These are phyloP conservation scores for Oplegnathus fasciatus DNA, from an alignment of 2,113 vertebrate species.

Conservation along the genomic window DNA sequence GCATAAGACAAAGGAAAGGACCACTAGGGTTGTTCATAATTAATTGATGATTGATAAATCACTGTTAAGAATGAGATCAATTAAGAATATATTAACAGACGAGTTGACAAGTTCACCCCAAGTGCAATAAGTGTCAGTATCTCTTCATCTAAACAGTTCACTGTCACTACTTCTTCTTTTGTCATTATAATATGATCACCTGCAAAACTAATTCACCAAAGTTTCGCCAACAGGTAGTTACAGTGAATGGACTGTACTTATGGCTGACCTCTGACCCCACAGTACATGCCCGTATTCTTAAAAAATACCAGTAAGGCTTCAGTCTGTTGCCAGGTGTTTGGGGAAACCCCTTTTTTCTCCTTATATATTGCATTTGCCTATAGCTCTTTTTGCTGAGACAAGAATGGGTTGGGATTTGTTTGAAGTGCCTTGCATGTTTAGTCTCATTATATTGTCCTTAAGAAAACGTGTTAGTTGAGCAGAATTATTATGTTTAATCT, in stretches of 20 bases:
- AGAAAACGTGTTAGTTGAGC: not conserved
- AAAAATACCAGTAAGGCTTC: not conserved
- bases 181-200: not conserved
- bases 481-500: not conserved
- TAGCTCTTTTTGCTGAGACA: not conserved
- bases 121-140: not conserved
- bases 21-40: not conserved
- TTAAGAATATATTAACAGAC: too few species aligned
- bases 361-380: too few species aligned
- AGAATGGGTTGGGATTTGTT: not conserved
- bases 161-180: not conserved
- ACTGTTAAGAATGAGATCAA: not conserved
- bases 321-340: not conserved
- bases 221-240: not conserved
- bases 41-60: not conserved
- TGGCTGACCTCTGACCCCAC: not conserved
- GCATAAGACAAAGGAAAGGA: not conserved
- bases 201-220: not conserved
- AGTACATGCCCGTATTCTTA: not conserved
- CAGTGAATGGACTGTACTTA: not conserved
- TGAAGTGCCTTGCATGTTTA: not conserved
- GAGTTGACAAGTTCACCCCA: not conserved
- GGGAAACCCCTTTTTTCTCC: not conserved
- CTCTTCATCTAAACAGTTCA: not conserved
- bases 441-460: not conserved